phyloP scores from a whole-genome alignment of 2,888 invertebrate genomes.

The Priocnemis perturbator region DNA sequence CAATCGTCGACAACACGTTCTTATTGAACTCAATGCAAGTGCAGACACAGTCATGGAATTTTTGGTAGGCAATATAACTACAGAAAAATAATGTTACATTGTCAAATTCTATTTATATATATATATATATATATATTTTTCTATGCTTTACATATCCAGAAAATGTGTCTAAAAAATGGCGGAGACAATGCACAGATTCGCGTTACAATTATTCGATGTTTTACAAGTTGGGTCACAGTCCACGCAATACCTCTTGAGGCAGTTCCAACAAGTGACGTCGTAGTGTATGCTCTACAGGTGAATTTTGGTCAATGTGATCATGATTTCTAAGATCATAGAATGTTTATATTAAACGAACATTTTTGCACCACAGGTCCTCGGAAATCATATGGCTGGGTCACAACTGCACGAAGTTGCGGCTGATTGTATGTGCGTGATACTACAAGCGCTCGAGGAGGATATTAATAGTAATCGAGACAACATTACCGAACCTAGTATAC shows the following conservation, averaged over 20 bases:
- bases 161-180: slow-evolving; percentile 83
- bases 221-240: slow-evolving; percentile 94
- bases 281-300: slow-evolving; percentile 83
- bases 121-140: too few species aligned
- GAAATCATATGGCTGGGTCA: slow-evolving; percentile 79
- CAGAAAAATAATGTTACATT: too few species aligned
- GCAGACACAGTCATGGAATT: slow-evolving; percentile 87
- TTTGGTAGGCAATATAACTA: slow-evolving; percentile 77
- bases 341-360: slow-evolving; percentile 2
- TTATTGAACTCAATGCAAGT: slow-evolving; percentile 85
- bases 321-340: not conserved
- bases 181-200: slow-evolving; percentile 82
- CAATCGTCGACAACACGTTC: slow-evolving; percentile 91
- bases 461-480: slow-evolving; percentile 71
- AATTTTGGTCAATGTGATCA: not conserved
- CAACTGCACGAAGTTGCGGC: slow-evolving; percentile 92
- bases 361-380: slow-evolving; percentile 75
- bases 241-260: slow-evolving; percentile 87
- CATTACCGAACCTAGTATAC: slow-evolving; percentile 78
- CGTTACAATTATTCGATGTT: slow-evolving; percentile 87
- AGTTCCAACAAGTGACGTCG: slow-evolving; percentile 84
- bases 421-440: slow-evolving; percentile 91
- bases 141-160: slow-evolving; percentile 75
- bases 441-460: slow-evolving; percentile 86
- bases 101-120: slow-evolving; percentile 2